Conservation (phyloP, 1,140 invertebrate genomes). For the Nasonia giraulti region DNA sequence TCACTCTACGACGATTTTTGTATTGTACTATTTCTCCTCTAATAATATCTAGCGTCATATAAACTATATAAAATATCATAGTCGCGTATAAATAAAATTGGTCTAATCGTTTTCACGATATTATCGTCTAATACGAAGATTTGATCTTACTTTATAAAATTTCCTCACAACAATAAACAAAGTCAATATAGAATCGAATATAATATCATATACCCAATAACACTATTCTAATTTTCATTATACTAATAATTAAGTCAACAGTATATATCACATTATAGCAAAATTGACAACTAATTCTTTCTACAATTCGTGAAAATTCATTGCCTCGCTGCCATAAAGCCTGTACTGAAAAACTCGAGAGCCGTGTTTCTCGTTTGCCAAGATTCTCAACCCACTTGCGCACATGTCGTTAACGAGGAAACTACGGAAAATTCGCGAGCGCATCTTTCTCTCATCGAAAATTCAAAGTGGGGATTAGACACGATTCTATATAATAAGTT, state of each 20-base stretch:
- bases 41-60: neutral
- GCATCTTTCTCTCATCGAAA: neutral
- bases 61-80: conserved; percentile 17
- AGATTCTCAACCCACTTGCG: neutral
- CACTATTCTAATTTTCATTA: conserved; percentile 32
- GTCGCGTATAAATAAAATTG: neutral
- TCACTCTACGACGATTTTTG: neutral
- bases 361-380: neutral
- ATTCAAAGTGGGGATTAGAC: neutral
- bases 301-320: neutral
- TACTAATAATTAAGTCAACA: conserved; percentile 29
- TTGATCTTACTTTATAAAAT: conserved; percentile 32
- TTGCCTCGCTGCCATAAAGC: neutral
- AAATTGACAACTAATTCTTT: conserved; percentile 41
- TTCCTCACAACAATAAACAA: conserved; percentile 39
- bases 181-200: conserved; percentile 29
- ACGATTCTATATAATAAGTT: conserved; percentile 13
- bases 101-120: neutral
- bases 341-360: neutral
- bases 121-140: neutral
- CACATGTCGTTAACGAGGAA: neutral
- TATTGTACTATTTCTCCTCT: neutral
- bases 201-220: conserved; percentile 17
- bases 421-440: neutral
- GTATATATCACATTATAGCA: conserved; percentile 42